Evolutionary conservation across 2,113 vertebrate genomes (phyloP).

Genomic region (Callaeas wilsoni): DNA sequence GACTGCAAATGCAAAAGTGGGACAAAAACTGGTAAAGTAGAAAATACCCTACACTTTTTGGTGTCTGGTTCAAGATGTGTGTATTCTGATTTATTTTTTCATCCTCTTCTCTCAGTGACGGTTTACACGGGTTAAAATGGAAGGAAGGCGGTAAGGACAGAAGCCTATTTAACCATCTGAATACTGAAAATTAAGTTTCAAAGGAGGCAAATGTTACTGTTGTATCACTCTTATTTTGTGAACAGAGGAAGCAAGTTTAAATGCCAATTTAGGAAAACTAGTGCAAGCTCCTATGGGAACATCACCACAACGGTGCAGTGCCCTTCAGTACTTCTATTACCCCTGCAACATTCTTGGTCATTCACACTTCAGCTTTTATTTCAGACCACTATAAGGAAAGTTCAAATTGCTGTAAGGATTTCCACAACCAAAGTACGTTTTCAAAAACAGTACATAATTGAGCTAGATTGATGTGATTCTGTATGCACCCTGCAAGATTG

Average conservation of each 20-base stretch:
- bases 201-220: neutral
- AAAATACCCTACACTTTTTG: neutral
- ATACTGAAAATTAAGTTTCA: neutral
- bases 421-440: neutral
- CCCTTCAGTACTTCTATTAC: neutral
- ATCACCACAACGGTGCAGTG: neutral
- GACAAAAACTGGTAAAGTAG: neutral
- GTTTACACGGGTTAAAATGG: neutral
- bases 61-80: neutral
- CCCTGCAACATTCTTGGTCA: neutral
- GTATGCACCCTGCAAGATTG: neutral
- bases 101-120: neutral
- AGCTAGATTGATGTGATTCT: neutral
- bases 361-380: neutral
- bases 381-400: neutral
- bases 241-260: neutral
- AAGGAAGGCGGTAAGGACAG: neutral
- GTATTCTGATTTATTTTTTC: neutral
- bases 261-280: neutral
- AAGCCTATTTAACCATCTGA: neutral
- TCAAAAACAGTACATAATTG: neutral
- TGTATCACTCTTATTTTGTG: neutral
- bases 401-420: neutral
- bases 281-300: neutral
- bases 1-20: neutral